Conservation (phyloP, 2,113 vertebrate species). For the Jacana jacana region DNA sequence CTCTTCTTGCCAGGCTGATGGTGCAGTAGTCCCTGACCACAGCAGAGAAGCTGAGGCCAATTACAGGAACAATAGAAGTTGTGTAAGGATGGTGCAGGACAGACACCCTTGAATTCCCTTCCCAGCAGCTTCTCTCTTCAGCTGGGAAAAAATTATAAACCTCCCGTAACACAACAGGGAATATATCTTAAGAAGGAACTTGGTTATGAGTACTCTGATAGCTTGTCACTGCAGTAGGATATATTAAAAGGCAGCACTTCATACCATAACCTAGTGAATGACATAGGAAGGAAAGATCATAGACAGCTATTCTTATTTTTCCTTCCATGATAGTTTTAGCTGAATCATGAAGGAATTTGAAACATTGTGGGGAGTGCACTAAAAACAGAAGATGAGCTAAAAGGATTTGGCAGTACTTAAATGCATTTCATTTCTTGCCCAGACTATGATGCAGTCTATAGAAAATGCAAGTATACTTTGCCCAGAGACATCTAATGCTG, state of each 20-base stretch:
- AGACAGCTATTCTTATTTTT: background rate
- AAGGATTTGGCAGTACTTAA: constrained; percentile 26
- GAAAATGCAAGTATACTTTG: constrained; percentile 39
- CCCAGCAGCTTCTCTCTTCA: background rate
- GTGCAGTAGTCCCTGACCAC: background rate
- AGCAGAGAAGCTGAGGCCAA: background rate
- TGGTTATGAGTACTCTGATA: background rate
- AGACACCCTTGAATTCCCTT: background rate
- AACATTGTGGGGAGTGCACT: constrained; percentile 4
- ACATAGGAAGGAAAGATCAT: background rate
- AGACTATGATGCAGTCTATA: constrained; percentile 28
- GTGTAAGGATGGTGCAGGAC: background rate
- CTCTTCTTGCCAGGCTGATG: background rate
- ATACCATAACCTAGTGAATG: background rate
- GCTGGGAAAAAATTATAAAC: background rate
- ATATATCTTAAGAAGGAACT: background rate
- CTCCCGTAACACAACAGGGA: background rate
- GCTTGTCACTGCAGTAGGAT: background rate
- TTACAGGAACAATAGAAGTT: background rate
- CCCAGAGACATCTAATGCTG: constrained; percentile 12
- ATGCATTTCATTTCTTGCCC: constrained; percentile 2
- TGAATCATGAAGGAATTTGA: constrained; percentile 44
- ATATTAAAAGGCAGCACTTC: background rate
- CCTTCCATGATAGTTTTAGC: constrained; percentile 14
- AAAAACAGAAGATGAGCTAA: constrained; percentile 38